Evolutionary conservation across 2,888 invertebrate species (phyloP).

Genomic region (Thymelicus acteon): DNA sequence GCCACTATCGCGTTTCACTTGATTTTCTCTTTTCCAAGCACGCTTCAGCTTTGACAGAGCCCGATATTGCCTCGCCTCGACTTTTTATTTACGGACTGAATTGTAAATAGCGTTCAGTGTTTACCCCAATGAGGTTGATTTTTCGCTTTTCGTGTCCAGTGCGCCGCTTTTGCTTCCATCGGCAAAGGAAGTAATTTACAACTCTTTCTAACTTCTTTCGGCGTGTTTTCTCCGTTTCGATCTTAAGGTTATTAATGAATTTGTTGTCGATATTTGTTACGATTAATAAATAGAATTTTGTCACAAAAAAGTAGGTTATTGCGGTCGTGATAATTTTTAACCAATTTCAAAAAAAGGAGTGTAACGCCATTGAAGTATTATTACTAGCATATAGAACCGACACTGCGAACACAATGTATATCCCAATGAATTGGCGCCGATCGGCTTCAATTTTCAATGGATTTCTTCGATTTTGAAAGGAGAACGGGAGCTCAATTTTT

Average conservation of each 20-base stretch:
- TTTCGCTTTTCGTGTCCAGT: conserved; percentile 42
- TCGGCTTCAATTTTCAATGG: no score
- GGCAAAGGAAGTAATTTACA: conserved; percentile 37
- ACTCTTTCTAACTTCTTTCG: conserved; percentile 13
- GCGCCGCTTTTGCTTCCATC: conserved; percentile 18
- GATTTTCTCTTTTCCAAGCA: conserved; percentile 59
- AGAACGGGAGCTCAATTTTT: no score
- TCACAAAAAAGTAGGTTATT: no score
- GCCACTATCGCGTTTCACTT: conserved; percentile 76
- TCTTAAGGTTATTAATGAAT: conserved; percentile 18
- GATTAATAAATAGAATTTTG: not conserved
- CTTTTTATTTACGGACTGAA: conserved; percentile 70
- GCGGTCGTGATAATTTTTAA: no score
- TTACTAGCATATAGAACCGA: no score
- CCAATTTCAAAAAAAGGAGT: no score
- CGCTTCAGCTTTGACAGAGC: conserved; percentile 56
- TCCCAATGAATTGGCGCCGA: no score
- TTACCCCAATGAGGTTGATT: conserved; percentile 50
- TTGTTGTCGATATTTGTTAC: conserved; percentile 5
- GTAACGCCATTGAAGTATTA: no score
- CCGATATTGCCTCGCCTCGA: conserved; percentile 68
- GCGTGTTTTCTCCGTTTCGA: conserved; percentile 7
- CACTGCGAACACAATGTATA: no score
- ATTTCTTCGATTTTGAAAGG: no score
- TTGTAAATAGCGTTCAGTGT: conserved; percentile 51